These are phyloP conservation scores for Odontomyia ornata DNA, from an alignment of 2,888 invertebrate species.

Conservation along the genomic window DNA sequence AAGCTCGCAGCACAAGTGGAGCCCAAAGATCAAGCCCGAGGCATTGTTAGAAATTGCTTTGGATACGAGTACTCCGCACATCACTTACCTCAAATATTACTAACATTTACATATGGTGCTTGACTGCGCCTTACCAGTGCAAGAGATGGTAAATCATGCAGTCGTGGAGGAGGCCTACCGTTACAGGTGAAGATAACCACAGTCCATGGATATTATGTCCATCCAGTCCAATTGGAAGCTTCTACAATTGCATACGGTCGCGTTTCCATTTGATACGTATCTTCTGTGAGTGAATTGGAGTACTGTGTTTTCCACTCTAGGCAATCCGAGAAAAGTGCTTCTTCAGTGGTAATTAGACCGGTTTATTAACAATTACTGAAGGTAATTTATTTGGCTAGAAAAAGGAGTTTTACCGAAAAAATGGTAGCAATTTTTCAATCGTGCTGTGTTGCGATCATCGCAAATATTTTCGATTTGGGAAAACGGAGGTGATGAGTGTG, in stretches of 20 bases:
- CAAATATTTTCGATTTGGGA: background rate
- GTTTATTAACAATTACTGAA: constrained; percentile 9
- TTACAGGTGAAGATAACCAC: constrained; percentile 39
- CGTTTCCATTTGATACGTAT: constrained; percentile 16
- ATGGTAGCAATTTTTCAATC: background rate
- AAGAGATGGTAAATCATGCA: constrained; percentile 17
- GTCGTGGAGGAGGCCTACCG: constrained; percentile 44
- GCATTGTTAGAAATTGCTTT: constrained; percentile 19
- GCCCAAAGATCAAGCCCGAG: constrained; percentile 1
- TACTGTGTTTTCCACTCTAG: background rate
- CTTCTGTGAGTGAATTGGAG: background rate
- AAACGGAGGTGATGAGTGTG: background rate
- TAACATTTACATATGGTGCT: constrained; percentile 1
- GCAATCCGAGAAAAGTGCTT: constrained; percentile 6
- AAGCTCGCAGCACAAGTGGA: background rate
- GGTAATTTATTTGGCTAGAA: background rate
- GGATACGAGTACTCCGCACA: constrained; percentile 11
- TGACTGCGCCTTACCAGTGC: background rate
- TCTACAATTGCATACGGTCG: constrained; percentile 26
- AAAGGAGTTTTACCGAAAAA: background rate
- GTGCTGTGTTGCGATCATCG: background rate
- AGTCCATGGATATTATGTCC: constrained; percentile 39
- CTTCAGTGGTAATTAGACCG: constrained; percentile 30
- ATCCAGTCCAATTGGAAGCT: constrained; percentile 39
- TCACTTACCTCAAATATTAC: constrained; percentile 14